A percentile compares a stretch with the other conserved stretches of the same genome.
Evolutionary conservation across 2,113 vertebrate genomes (phyloP).

Genomic region (Cottus gobio): DNA sequence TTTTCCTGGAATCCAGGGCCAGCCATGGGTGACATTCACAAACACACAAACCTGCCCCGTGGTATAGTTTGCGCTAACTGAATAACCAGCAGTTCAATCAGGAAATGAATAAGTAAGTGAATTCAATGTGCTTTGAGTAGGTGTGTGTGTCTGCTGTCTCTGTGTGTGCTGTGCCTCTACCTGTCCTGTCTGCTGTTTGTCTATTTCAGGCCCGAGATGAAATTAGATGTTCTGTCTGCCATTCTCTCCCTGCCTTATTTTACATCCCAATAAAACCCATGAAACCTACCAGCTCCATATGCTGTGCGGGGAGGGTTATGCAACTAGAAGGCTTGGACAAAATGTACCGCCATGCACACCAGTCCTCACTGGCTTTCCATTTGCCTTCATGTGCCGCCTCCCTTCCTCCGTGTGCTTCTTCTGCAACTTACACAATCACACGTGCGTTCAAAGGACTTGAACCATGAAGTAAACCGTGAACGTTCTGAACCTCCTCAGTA

Average conservation of each 20-base stretch:
- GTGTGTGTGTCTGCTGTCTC: constrained; percentile 57
- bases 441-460: constrained; percentile 9
- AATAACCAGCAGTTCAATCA: constrained; percentile 59
- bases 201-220: constrained; percentile 44
- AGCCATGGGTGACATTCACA: constrained; percentile 48
- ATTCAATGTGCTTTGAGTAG: constrained; percentile 45
- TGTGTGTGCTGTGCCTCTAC: constrained; percentile 42
- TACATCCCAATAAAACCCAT: constrained; percentile 69
- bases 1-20: constrained; percentile 58
- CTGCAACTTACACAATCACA: constrained; percentile 34
- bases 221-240: constrained; percentile 23
- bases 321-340: constrained; percentile 61
- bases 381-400: constrained; percentile 35
- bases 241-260: constrained; percentile 50
- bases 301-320: constrained; percentile 51
- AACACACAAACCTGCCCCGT: constrained; percentile 52
- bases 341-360: constrained; percentile 54
- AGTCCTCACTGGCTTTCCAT: constrained; percentile 31
- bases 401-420: constrained; percentile 41
- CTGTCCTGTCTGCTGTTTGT: constrained; percentile 50
- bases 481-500: constrained; percentile 25
- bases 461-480: constrained; percentile 30
- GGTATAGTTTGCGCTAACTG: constrained; percentile 60
- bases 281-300: constrained; percentile 64
- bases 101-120: constrained; percentile 66